These are phyloP conservation scores for Calcarius ornatus DNA, from an alignment of 2,113 vertebrate genomes.

Conservation along the genomic window DNA sequence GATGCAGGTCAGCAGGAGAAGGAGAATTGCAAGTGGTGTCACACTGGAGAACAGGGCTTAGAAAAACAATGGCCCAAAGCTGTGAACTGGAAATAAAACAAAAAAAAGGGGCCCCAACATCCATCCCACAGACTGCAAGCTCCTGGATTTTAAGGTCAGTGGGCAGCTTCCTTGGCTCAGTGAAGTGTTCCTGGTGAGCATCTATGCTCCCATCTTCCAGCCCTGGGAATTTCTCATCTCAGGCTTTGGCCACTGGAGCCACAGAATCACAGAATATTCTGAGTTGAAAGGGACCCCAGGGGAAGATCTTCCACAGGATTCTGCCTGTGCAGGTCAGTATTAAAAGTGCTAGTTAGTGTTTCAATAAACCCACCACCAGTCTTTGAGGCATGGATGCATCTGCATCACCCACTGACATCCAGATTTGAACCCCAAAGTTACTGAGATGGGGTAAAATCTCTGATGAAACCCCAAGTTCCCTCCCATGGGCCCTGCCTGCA, in stretches of 20 bases:
- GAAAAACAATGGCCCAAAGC: background rate
- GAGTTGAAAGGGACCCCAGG: background rate
- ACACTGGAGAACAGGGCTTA: background rate
- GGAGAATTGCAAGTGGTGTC: background rate
- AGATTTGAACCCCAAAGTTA: background rate
- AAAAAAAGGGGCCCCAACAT: background rate
- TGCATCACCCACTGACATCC: background rate
- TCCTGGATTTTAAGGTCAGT: background rate
- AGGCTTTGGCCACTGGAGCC: background rate
- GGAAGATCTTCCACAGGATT: background rate
- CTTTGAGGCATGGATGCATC: background rate
- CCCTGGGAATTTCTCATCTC: background rate
- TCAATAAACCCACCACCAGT: background rate
- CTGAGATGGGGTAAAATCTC: background rate
- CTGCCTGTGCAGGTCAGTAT: background rate
- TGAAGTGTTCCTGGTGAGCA: rapidly evolving
- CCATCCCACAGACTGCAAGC: background rate
- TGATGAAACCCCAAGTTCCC: background rate
- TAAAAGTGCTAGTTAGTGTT: background rate
- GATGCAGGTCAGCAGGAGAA: background rate
- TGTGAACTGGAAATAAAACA: background rate
- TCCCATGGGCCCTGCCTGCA: background rate
- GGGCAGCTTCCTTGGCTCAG: background rate
- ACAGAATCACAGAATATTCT: background rate
- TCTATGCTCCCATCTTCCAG: background rate